Percentiles rank a stretch among this genome's conserved stretches.
phyloP scores from a whole-genome alignment of 2,113 vertebrate species.

The Passerina amoena region DNA sequence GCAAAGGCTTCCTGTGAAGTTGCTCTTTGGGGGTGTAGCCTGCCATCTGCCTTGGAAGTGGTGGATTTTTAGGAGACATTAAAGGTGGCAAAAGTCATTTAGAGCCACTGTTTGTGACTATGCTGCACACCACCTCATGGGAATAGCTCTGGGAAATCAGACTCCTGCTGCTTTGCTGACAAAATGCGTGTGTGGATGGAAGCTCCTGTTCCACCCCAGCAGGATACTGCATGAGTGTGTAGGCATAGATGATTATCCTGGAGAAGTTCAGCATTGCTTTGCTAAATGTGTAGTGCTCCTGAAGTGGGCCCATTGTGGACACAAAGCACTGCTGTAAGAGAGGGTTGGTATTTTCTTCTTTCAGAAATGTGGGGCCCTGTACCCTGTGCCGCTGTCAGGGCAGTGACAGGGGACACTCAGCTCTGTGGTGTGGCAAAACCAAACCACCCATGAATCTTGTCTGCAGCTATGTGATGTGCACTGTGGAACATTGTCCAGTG shows the following conservation, averaged over 20 bases:
- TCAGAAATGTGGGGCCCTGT: background rate
- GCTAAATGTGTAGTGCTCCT: background rate
- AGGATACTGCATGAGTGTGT: background rate
- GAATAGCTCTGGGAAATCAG: constrained; percentile 8
- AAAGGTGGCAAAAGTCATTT: constrained; percentile 48
- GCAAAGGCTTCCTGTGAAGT: constrained; percentile 36
- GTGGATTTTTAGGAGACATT: constrained; percentile 12
- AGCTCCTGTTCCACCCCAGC: background rate
- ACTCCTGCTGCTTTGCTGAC: background rate
- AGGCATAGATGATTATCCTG: background rate
- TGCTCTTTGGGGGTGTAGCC: constrained; percentile 46
- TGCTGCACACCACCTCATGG: background rate
- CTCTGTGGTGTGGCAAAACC: background rate
- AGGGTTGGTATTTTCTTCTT: background rate
- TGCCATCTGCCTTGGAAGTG: constrained; percentile 47
- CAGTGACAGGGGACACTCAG: background rate
- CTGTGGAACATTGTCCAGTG: background rate
- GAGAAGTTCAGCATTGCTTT: background rate
- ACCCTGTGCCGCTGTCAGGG: background rate
- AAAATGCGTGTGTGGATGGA: background rate
- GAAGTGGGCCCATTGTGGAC: background rate
- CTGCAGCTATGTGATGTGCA: background rate
- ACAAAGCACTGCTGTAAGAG: background rate
- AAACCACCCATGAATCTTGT: background rate
- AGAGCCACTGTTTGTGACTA: constrained; percentile 8